Conservation (phyloP, 1,140 invertebrate genomes). For the Drosophila asahinai region DNA sequence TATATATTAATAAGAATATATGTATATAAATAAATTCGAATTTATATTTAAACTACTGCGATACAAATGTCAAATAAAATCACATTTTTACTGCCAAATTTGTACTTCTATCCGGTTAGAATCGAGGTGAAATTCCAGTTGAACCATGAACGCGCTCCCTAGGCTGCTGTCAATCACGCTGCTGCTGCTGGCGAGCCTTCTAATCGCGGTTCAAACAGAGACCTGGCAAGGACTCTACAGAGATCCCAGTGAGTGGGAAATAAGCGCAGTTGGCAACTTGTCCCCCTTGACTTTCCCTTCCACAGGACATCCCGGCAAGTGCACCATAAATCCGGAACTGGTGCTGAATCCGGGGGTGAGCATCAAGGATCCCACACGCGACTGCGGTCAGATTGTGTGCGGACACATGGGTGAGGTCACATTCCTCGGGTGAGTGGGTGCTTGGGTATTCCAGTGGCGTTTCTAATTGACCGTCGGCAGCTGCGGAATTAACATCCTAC, state of each 20-base stretch:
- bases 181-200: conserved; percentile 19
- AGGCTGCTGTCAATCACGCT: conserved; percentile 10
- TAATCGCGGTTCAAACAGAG: conserved; percentile 17
- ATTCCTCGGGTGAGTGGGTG: conserved; percentile 50
- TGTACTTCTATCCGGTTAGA: not conserved
- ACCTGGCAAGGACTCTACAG: conserved; percentile 31
- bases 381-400: conserved; percentile 63
- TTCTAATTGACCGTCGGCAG: conserved; percentile 29
- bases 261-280: not conserved
- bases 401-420: conserved; percentile 30
- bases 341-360: conserved; percentile 48
- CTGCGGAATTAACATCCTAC: conserved; percentile 45
- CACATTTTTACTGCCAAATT: not conserved
- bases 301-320: conserved; percentile 63
- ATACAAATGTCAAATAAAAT: not conserved
- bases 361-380: conserved; percentile 63
- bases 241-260: conserved; percentile 40
- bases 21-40: not conserved
- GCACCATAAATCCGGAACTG: conserved; percentile 34
- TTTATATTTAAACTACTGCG: no score
- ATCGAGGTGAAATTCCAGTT: not conserved
- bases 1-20: no score
- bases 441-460: not conserved
- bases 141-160: not conserved
- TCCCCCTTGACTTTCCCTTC: not conserved